A percentile compares a stretch with the other conserved stretches of the same genome.
Conservation (phyloP, 2,888 invertebrate genomes). For the Nymphalis polychloros region DNA sequence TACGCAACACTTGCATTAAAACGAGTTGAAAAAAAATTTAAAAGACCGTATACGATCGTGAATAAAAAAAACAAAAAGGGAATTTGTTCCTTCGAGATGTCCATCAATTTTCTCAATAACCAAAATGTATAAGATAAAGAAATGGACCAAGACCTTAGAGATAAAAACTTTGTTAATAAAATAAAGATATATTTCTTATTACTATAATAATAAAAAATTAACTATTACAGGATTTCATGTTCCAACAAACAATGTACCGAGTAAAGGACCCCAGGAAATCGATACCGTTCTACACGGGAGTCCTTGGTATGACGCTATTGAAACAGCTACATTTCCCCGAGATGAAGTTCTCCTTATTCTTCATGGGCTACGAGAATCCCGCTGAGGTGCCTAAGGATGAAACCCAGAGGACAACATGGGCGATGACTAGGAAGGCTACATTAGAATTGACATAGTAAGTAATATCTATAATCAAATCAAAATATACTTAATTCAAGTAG, state of each 20-base stretch:
- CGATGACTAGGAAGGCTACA: constrained; percentile 91
- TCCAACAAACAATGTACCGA: constrained; percentile 98
- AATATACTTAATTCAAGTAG: too few relatives aligned
- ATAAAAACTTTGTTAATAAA: too few relatives aligned
- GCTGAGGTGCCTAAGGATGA: constrained; percentile 88
- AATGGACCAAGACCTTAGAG: too few relatives aligned
- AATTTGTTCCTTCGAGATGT: too few relatives aligned
- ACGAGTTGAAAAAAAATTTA: too few relatives aligned
- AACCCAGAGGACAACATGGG: constrained; percentile 87
- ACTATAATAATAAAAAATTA: neutral
- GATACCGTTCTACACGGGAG: constrained; percentile 94
- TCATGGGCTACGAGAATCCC: constrained; percentile 93
- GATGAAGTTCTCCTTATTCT: constrained; percentile 95
- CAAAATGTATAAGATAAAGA: too few relatives aligned
- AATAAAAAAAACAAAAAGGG: too few relatives aligned
- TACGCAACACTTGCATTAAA: too few relatives aligned
- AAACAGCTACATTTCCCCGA: constrained; percentile 93
- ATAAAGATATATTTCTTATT: too few relatives aligned
- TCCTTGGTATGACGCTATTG: constrained; percentile 94
- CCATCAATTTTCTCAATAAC: too few relatives aligned
- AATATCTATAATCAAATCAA: neutral
- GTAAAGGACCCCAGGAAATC: constrained; percentile 95
- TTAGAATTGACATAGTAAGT: constrained; percentile 95
- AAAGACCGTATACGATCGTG: too few relatives aligned
- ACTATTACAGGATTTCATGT: constrained; percentile 88